A percentile compares a stretch with the other conserved stretches of the same genome.
These are phyloP conservation scores for Lottia gigantea DNA, from an alignment of 2,888 invertebrate species.

Conservation along the genomic window DNA sequence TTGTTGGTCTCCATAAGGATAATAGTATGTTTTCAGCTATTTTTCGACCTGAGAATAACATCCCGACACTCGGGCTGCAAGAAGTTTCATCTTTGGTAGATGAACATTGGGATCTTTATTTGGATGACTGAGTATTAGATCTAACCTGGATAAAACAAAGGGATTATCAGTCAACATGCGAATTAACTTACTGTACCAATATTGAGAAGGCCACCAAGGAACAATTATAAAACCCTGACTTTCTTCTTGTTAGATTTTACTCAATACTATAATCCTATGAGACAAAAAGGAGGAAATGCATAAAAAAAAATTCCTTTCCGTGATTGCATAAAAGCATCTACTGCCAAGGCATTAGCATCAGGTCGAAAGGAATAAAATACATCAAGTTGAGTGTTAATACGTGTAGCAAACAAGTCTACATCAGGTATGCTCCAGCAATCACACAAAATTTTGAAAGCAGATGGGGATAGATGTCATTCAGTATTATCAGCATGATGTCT, in stretches of 20 bases:
- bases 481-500: slow-evolving; percentile 1
- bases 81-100: background rate
- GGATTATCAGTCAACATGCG: slow-evolving; percentile 12
- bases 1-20: background rate
- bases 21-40: background rate
- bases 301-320: slow-evolving; percentile 17
- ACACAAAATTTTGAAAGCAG: background rate
- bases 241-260: slow-evolving; percentile 20
- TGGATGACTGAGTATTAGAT: background rate
- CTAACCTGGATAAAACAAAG: background rate
- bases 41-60: background rate
- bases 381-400: background rate
- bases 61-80: background rate
- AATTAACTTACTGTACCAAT: slow-evolving; percentile 22
- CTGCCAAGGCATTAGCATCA: slow-evolving; percentile 19
- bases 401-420: background rate
- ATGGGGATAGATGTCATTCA: background rate
- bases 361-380: slow-evolving; percentile 7
- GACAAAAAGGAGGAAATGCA: slow-evolving; percentile 27
- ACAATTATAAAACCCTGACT: slow-evolving; percentile 20
- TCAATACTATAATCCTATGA: slow-evolving; percentile 14
- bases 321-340: slow-evolving; percentile 21
- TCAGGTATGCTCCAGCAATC: background rate
- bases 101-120: background rate
- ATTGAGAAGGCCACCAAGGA: slow-evolving; percentile 27